Evolutionary conservation across 2,888 invertebrate species (phyloP), one percentile per base, ranked within the genome.

Genomic region (Crocallis elinguaria): DNA sequence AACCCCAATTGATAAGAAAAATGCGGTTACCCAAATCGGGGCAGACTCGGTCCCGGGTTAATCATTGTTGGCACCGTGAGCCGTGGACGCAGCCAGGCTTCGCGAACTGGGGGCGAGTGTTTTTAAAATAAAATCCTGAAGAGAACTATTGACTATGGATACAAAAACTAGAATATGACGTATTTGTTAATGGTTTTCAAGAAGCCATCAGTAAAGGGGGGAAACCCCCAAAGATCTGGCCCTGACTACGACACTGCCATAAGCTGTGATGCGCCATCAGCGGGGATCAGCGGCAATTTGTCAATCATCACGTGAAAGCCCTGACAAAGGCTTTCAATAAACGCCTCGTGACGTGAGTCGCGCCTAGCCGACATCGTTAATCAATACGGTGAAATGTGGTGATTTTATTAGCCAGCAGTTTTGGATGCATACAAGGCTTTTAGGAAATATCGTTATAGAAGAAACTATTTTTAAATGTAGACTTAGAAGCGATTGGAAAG

Each of bases 271-370:
- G 71, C 69, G 65, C 74, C 74, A 73, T 74, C 79, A 71, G 73
- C 71, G 60, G 68, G 77, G 83, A 77, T 84, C 85, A 80, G 68
- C 75, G 76, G 77, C 81, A 80, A 89, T 89, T 86, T 87, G 85
- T 88, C 88, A 87, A 84, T 86, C 85, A 83, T 76, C 74, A 72
- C 76, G 73, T 73, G 78, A 82, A 81, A 78, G 74, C 70, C 77
- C 73, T 71, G 67, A 73, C 72, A 73, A 75, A 76, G 71, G 73
- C 74, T 78, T 79, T 79, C 80, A 83, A 84, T 82, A 80, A 79
- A 73, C 76, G 73, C 67, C 64, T 58, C 62, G 51, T 44, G 55
- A 42, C 59, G 43, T 48, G 50, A 49, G 46, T 43, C 55, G 44
- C 48, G 43, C 44, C 53, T 55, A 57, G 37, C 21, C 57, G 57